Percentiles rank a stretch among this genome's conserved stretches.
Conservation (phyloP, 2,888 invertebrate species). For the Cheiracanthium punctorium region DNA sequence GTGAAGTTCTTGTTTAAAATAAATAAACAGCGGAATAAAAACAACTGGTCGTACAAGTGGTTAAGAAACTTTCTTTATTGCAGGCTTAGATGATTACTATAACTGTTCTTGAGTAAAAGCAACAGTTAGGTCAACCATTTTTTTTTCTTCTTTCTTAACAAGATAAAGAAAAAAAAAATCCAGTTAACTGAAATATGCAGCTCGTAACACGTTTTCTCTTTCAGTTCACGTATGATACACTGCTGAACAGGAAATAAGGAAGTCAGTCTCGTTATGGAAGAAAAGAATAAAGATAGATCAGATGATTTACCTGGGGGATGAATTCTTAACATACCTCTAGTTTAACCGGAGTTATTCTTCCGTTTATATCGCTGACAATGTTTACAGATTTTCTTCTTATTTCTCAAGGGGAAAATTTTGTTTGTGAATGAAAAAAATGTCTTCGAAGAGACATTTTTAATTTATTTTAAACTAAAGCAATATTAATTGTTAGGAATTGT, state of each 20-base stretch:
- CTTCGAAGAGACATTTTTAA: too few relatives aligned
- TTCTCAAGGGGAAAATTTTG: too few relatives aligned
- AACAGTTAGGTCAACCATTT: constrained; percentile 5
- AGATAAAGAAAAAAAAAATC: background rate
- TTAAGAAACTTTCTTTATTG: background rate
- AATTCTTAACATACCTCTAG: constrained; percentile 50
- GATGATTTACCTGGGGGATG: constrained; percentile 2
- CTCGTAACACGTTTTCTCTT: constrained; percentile 25
- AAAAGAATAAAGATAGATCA: constrained; percentile 41
- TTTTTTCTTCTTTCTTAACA: too few relatives aligned
- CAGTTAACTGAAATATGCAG: background rate
- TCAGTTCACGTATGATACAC: constrained; percentile 46
- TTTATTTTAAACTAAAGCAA: too few relatives aligned
- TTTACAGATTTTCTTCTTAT: too few relatives aligned
- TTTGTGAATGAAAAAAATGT: too few relatives aligned
- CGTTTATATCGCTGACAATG: too few relatives aligned
- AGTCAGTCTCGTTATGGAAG: background rate
- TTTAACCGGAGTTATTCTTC: too few relatives aligned
- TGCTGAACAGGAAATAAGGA: constrained; percentile 59
- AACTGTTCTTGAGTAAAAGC: background rate
- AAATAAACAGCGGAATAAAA: too few relatives aligned
- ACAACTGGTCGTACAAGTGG: background rate
- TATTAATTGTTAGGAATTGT: too few relatives aligned
- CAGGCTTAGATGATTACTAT: background rate
- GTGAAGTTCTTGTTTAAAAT: too few relatives aligned